phyloP scores from a whole-genome alignment of 2,113 vertebrate genomes.

The Mustelus asterias region DNA sequence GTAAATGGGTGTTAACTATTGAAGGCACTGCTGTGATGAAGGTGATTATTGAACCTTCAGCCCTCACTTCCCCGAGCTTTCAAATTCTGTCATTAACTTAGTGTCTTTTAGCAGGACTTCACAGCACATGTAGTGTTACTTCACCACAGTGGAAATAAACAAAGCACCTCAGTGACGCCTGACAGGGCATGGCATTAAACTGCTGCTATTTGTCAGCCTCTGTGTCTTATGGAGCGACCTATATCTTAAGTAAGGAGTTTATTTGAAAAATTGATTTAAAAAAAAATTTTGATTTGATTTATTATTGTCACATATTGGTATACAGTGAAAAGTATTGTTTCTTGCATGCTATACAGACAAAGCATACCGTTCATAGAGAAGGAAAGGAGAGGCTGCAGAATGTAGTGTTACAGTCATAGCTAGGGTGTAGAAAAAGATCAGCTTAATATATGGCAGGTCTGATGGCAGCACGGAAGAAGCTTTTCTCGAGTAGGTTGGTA shows the following conservation, averaged over 20 bases:
- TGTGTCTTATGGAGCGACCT: not conserved
- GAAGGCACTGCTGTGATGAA: not conserved
- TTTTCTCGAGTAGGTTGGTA: no score
- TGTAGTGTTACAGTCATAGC: no score
- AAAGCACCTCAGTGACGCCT: not conserved
- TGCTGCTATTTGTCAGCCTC: not conserved
- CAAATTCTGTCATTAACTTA: slow-evolving; percentile 19
- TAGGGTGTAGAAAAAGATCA: no score
- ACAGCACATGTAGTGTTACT: not conserved
- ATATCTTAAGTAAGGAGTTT: not conserved
- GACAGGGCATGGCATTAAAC: not conserved
- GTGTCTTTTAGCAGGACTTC: not conserved
- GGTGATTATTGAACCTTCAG: slow-evolving; percentile 18
- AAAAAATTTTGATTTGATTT: no score
- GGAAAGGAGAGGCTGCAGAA: no score
- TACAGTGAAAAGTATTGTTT: no score
- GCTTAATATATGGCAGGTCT: no score
- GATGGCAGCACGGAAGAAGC: no score
- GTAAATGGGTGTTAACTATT: slow-evolving; percentile 18
- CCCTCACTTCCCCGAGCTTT: not conserved
- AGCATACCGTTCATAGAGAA: no score
- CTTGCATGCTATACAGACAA: no score
- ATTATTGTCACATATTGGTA: no score
- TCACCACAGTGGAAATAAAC: not conserved
- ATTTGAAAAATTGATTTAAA: no score